Base-by-base conservation (phyloP, 2,888 invertebrate species). In the Diaprepes abbreviatus region DNA sequence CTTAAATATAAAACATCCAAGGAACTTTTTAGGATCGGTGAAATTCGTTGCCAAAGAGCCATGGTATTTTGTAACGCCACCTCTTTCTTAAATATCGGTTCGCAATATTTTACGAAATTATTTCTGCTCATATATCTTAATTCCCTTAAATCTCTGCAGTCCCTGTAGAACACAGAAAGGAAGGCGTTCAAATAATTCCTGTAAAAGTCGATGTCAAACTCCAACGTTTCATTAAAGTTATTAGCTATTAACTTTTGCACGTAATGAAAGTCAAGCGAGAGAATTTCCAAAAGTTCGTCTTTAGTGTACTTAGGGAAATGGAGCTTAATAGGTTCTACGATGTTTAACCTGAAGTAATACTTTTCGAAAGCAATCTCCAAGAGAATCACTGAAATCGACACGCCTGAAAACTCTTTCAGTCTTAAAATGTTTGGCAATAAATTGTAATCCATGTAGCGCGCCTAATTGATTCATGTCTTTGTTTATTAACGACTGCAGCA, bases 91-190 rank as follows among this genome's bases (percentile, higher is more conserved):
- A 91, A 83, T 16, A 96, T 89, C 0, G 96, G 96, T 77, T 93
- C 91, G 78, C 92, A 88, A 80, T 95, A 96, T 80, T 91, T 91
- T 0, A 86, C 80, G 79, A 94, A 95, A 82, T 91, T 91, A 43
- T 89, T 85, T 76, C 89, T 87, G n/a, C 94, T 92, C 88, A 95
- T 91, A 79, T 94, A 89, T 73, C 90, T 88, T 60, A 97, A 86
- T 84, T 97, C 96, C 19, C 91, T 91, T 54, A 96, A 83, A 87
- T 96, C 95, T 17, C 95, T 87, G 83, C 96, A 96, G 24, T 91
- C 92, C 78, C 92, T 87, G 79, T 92, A 92, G 84, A 95, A 96
- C 35, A 95, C 92, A 74, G 93, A 92, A 3, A 96, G 85, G 81
- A 96, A 92, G 50, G 94, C 88, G 82, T 90, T 93, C 57, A 96